Percentiles rank a stretch among this genome's conserved stretches.
These are phyloP conservation scores for Hedychridium roseum DNA, from an alignment of 2,888 invertebrate genomes.

Conservation along the genomic window DNA sequence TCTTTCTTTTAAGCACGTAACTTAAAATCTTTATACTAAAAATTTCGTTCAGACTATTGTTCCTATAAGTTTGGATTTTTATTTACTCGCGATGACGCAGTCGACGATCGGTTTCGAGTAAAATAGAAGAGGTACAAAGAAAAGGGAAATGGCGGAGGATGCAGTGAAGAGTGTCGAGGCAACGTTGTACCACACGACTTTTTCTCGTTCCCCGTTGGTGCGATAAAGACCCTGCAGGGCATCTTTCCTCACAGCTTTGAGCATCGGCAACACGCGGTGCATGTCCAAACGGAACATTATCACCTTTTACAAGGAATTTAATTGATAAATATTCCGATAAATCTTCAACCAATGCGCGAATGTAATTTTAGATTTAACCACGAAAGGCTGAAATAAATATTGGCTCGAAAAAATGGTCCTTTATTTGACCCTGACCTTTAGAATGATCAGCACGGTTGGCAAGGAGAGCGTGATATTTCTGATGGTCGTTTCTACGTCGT, in stretches of 20 bases:
- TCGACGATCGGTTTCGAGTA: constrained; percentile 24
- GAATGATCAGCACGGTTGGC: constrained; percentile 28
- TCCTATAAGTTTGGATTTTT: too few species aligned
- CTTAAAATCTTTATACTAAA: background rate
- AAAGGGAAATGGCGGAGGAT: constrained; percentile 26
- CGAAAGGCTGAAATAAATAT: too few species aligned
- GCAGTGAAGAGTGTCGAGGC: constrained; percentile 28
- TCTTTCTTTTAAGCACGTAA: background rate
- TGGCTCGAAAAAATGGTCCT: too few species aligned
- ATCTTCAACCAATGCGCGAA: too few species aligned
- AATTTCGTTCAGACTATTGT: too few species aligned
- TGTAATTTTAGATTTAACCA: too few species aligned
- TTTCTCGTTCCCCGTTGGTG: constrained; percentile 16
- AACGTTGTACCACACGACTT: constrained; percentile 26
- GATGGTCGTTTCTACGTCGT: constrained; percentile 29
- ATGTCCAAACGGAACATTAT: constrained; percentile 35
- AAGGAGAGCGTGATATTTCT: constrained; percentile 28
- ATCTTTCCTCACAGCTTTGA: constrained; percentile 24
- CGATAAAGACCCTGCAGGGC: constrained; percentile 22
- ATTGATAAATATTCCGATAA: too few species aligned
- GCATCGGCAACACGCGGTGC: constrained; percentile 19
- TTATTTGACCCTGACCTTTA: too few species aligned
- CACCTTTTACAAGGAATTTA: too few species aligned
- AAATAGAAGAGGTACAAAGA: constrained; percentile 25
- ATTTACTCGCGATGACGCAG: constrained; percentile 23